These are phyloP conservation scores for Calonectris borealis DNA, from an alignment of 2,113 vertebrate species.

Conservation along the genomic window DNA sequence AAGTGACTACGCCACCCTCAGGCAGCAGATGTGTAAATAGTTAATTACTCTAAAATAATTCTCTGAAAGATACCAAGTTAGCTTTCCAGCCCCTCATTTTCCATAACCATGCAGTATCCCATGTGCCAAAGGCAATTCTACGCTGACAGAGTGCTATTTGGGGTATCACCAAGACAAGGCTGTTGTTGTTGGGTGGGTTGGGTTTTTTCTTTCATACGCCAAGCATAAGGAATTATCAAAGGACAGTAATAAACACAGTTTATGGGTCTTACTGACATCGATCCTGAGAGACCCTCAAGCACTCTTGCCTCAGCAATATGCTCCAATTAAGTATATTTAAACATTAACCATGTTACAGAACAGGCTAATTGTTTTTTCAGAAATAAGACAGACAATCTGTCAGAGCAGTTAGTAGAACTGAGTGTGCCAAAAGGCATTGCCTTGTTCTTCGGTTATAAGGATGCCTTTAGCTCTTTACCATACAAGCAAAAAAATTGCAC, in stretches of 20 bases:
- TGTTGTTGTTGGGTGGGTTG: neutral
- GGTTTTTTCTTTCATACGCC: neutral
- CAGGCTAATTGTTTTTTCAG: neutral
- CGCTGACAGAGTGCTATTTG: neutral
- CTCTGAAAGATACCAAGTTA: slow-evolving; percentile 27
- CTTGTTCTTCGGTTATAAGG: neutral
- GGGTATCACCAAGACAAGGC: neutral
- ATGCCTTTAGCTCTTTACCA: neutral
- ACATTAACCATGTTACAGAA: neutral
- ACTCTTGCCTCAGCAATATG: neutral
- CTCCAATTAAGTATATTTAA: neutral
- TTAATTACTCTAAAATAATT: slow-evolving; percentile 40
- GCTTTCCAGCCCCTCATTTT: slow-evolving; percentile 20
- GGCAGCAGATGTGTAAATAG: slow-evolving; percentile 1
- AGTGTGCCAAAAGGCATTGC: neutral
- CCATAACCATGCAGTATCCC: neutral
- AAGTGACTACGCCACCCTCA: neutral
- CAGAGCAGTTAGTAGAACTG: neutral
- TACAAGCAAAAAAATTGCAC: neutral
- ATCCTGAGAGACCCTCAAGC: neutral
- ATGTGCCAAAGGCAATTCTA: slow-evolving; percentile 10
- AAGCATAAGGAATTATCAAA: neutral
- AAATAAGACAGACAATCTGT: neutral
- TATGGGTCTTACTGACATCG: neutral
- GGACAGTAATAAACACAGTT: neutral